These are phyloP conservation scores for Drosophila kanekoi DNA, from an alignment of 2,888 invertebrate genomes.

Conservation along the genomic window DNA sequence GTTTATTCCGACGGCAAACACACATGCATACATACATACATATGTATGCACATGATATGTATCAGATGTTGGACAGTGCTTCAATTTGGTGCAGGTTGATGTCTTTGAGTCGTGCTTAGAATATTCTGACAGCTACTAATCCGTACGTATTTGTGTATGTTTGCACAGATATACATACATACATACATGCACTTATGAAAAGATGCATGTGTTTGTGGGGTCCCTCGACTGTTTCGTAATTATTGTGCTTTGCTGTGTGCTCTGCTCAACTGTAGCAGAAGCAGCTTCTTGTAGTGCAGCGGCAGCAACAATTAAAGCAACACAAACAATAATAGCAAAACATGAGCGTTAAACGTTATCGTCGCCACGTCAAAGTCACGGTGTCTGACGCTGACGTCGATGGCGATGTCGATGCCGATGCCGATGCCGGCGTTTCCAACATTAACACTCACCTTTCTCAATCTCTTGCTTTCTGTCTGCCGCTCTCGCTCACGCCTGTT, in stretches of 20 bases:
- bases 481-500: conserved; percentile 9
- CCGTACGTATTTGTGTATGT: not conserved
- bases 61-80: not conserved
- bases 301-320: conserved; percentile 33
- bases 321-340: conserved; percentile 44
- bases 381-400: conserved; percentile 59
- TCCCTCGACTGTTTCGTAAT: conserved; percentile 68
- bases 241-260: conserved; percentile 33
- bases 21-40: no score
- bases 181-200: not conserved
- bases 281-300: conserved; percentile 43
- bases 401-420: conserved; percentile 36
- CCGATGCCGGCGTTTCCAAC: conserved; percentile 52
- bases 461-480: conserved; percentile 2
- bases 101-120: conserved; percentile 17
- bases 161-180: not conserved
- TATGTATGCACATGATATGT: not conserved
- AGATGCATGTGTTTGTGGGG: conserved; percentile 8
- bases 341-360: conserved; percentile 60
- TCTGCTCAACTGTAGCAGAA: conserved; percentile 26
- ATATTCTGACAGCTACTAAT: conserved; percentile 19
- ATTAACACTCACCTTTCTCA: conserved; percentile 47
- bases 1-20: not conserved
- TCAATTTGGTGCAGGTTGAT: not conserved
- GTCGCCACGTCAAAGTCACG: conserved; percentile 71